Conservation (phyloP, 2,888 invertebrate species). For the Troglohyphantes excavatus region DNA sequence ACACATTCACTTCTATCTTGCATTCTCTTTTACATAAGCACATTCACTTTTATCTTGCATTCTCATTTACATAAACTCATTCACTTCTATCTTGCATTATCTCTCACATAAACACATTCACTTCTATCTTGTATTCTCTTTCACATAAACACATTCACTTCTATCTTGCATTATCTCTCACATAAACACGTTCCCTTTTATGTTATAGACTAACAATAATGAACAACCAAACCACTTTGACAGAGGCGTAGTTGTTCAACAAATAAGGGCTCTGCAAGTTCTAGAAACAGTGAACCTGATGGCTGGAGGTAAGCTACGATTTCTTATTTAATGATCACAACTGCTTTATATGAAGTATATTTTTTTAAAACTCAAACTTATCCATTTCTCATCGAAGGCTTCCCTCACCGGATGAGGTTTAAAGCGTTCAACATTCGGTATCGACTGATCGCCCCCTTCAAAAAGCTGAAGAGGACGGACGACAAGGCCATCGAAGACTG, state of each 20-base stretch:
- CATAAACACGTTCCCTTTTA: background rate
- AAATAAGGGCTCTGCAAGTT: slow-evolving; percentile 94
- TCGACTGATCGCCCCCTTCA: slow-evolving; percentile 91
- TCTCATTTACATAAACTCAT: too few relatives aligned
- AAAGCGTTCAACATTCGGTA: slow-evolving; percentile 94
- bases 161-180: too few relatives aligned
- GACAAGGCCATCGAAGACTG: slow-evolving; percentile 87
- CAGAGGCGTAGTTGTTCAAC: slow-evolving; percentile 90
- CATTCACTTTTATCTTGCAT: too few relatives aligned
- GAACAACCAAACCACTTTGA: slow-evolving; percentile 93
- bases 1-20: too few relatives aligned
- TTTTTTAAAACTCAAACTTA: background rate
- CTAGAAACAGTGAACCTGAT: slow-evolving; percentile 96
- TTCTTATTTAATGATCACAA: background rate
- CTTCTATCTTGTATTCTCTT: too few relatives aligned
- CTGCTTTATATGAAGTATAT: background rate
- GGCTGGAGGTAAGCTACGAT: slow-evolving; percentile 88
- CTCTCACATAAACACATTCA: too few relatives aligned
- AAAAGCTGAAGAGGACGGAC: slow-evolving; percentile 82
- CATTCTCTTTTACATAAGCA: too few relatives aligned
- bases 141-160: too few relatives aligned
- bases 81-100: too few relatives aligned
- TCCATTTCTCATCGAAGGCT: slow-evolving; percentile 84
- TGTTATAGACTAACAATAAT: slow-evolving; percentile 87
- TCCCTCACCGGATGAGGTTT: slow-evolving; percentile 96